Evolutionary conservation across 2,888 invertebrate species (phyloP).

Genomic region (Alitta virens): DNA sequence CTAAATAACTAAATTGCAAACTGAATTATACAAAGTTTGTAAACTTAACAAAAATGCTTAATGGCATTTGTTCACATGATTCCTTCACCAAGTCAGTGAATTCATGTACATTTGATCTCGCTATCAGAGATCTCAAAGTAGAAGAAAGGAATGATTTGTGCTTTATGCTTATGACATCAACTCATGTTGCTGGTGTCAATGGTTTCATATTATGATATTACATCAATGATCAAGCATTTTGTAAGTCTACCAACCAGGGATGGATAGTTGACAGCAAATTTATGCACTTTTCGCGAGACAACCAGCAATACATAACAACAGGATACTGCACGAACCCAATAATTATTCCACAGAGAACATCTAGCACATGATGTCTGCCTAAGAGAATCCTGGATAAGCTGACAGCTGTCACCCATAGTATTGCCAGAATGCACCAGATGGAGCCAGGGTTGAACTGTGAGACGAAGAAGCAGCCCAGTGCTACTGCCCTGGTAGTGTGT

Average conservation of each 20-base stretch:
- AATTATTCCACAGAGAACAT: slow-evolving; percentile 73
- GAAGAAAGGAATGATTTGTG: too few species aligned
- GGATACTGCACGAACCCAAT: slow-evolving; percentile 63
- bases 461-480: slow-evolving; percentile 71
- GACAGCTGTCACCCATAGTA: slow-evolving; percentile 75
- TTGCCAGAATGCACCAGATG: slow-evolving; percentile 59
- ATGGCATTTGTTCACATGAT: too few species aligned
- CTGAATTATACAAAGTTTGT: too few species aligned
- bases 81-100: too few species aligned
- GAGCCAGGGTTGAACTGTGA: slow-evolving; percentile 51
- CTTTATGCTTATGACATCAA: too few species aligned
- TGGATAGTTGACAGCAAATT: background rate
- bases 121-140: too few species aligned
- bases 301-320: slow-evolving; percentile 28
- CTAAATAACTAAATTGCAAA: too few species aligned
- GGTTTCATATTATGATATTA: too few species aligned
- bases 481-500: slow-evolving; percentile 81
- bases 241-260: background rate
- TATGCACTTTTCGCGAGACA: slow-evolving; percentile 4
- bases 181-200: too few species aligned
- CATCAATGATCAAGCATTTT: too few species aligned
- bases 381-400: slow-evolving; percentile 77
- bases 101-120: too few species aligned
- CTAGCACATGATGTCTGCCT: slow-evolving; percentile 83
- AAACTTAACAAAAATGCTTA: too few species aligned